Conservation (phyloP, 2,888 invertebrate genomes). For the Limenitis camilla region DNA sequence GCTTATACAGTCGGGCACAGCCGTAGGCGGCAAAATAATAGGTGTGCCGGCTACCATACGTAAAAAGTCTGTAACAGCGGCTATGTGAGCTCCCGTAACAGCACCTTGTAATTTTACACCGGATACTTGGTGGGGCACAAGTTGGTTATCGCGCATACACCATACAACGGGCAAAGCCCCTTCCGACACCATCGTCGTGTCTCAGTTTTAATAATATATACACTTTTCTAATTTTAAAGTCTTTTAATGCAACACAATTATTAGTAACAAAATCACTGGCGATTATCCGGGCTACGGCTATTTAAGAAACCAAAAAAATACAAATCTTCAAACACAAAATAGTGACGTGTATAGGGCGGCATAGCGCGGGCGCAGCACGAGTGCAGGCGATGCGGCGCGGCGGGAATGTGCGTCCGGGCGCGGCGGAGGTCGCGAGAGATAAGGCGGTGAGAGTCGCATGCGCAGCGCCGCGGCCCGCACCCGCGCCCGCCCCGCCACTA, state of each 20-base stretch:
- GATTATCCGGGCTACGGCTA: conserved; percentile 54
- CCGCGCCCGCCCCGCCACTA: conserved; percentile 48
- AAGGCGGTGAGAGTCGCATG: conserved; percentile 71
- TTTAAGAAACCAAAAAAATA: conserved; percentile 50
- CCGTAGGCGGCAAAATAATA: conserved; percentile 71
- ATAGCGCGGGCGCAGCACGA: conserved; percentile 59
- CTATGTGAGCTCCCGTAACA: conserved; percentile 78
- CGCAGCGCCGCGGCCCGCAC: conserved; percentile 48
- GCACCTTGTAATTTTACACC: conserved; percentile 79
- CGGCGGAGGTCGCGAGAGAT: conserved; percentile 74
- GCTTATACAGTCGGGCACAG: conserved; percentile 56
- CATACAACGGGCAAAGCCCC: conserved; percentile 78
- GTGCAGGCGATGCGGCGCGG: conserved; percentile 48
- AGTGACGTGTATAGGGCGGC: conserved; percentile 52
- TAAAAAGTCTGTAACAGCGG: conserved; percentile 78
- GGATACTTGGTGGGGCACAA: conserved; percentile 79
- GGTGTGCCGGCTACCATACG: conserved; percentile 78
- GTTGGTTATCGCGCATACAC: conserved; percentile 80
- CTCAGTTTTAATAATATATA: conserved; percentile 15
- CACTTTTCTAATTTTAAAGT: conserved; percentile 13
- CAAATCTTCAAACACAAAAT: conserved; percentile 49
- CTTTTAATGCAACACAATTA: conserved; percentile 23
- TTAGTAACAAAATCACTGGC: conserved; percentile 38
- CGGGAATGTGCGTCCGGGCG: conserved; percentile 68
- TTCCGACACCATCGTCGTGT: conserved; percentile 75